A percentile compares a stretch with the other conserved stretches of the same genome.
phyloP scores from a whole-genome alignment of 2,113 vertebrate species.

The Syngnathus typhle region DNA sequence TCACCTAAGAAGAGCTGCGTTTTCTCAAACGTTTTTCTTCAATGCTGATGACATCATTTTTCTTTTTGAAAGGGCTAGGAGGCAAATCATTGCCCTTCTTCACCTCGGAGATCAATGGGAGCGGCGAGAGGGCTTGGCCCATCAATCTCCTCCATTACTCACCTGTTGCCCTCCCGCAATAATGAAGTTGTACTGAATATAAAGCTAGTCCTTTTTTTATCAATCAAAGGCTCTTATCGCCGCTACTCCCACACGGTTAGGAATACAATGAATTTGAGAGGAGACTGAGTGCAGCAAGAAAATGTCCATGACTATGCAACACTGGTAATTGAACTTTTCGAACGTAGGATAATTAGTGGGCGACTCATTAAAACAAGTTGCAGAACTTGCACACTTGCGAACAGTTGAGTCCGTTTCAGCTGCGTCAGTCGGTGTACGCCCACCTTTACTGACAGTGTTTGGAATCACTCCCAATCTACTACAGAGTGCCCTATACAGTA shows the following conservation, averaged over 20 bases:
- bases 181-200: slow-evolving; percentile 3
- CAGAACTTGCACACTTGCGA: too few species aligned
- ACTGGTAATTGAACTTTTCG: too few species aligned
- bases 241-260: not conserved
- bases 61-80: slow-evolving; percentile 65
- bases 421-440: too few species aligned
- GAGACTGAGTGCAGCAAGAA: not conserved
- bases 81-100: slow-evolving; percentile 77
- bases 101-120: slow-evolving; percentile 69
- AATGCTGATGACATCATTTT: slow-evolving; percentile 73
- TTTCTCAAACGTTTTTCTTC: slow-evolving; percentile 77
- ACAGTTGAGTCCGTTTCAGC: too few species aligned
- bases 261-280: not conserved
- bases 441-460: too few species aligned
- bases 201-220: slow-evolving; percentile 4
- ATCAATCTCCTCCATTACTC: slow-evolving; percentile 74
- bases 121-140: slow-evolving; percentile 62
- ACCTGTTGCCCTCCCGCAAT: slow-evolving; percentile 31
- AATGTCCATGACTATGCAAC: too few species aligned
- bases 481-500: too few species aligned
- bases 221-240: slow-evolving; percentile 13
- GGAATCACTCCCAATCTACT: too few species aligned
- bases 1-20: slow-evolving; percentile 67
- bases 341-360: too few species aligned
- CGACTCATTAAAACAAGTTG: too few species aligned